A percentile compares a stretch with the other conserved stretches of the same genome.
These are phyloP conservation scores for Anticlea derivata DNA, from an alignment of 2,888 invertebrate species.

Conservation along the genomic window DNA sequence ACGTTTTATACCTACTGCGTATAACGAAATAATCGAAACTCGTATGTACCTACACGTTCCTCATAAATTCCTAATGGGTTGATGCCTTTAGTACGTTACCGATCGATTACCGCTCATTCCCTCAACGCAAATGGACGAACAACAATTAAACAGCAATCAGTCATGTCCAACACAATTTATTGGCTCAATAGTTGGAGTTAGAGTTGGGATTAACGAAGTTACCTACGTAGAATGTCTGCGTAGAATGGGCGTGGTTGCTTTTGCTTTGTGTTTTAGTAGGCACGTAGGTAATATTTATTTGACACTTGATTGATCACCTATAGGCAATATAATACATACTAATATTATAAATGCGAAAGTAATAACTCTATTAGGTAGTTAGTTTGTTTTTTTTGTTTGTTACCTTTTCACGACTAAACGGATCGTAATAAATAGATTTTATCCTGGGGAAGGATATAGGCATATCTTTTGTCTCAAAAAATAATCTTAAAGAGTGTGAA, in stretches of 20 bases:
- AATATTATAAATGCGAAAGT: no score
- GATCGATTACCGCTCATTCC: not conserved
- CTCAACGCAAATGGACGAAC: conserved; percentile 25
- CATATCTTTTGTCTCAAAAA: no score
- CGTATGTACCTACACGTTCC: not conserved
- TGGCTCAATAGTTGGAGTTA: conserved; percentile 3
- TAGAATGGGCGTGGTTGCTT: not conserved
- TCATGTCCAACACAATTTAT: conserved; percentile 26
- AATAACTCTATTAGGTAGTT: no score
- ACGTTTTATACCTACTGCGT: not conserved
- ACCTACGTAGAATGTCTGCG: not conserved
- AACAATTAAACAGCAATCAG: conserved; percentile 32
- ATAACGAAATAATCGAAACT: not conserved
- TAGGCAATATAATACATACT: no score
- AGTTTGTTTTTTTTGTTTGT: no score
- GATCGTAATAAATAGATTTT: no score
- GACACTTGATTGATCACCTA: no score
- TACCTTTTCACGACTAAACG: no score
- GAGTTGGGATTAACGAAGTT: conserved; percentile 1
- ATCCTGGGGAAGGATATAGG: no score
- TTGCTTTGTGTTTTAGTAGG: no score
- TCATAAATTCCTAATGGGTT: not conserved
- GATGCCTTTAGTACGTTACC: not conserved
- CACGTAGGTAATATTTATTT: no score
- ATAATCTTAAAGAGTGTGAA: no score